A percentile compares a stretch with the other conserved stretches of the same genome.
These are phyloP conservation scores for Phrynocephalus forsythii DNA, from an alignment of 2,797 vertebrate species.

Conservation along the genomic window DNA sequence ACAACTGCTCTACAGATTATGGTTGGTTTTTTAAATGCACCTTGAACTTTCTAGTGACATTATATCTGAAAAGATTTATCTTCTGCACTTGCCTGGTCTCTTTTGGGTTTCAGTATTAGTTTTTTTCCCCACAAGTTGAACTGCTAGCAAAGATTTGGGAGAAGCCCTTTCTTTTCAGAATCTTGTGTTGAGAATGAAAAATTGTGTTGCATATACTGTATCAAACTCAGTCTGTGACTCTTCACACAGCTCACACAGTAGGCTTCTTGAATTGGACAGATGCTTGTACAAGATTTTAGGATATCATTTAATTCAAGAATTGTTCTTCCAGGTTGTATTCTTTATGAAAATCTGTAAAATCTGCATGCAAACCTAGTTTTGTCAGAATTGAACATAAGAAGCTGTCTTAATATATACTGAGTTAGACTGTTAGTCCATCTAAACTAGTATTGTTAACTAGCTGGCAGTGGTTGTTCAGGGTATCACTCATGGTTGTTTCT, in stretches of 20 bases:
- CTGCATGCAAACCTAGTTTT: background rate
- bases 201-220: background rate
- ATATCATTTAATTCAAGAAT: background rate
- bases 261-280: background rate
- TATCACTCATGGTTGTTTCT: too few species aligned
- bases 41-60: background rate
- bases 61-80: background rate
- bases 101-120: slow-evolving; percentile 12
- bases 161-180: background rate
- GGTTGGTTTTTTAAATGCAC: background rate
- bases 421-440: too few species aligned
- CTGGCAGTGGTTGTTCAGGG: too few species aligned
- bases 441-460: too few species aligned
- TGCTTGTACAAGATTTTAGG: background rate
- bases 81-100: background rate
- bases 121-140: background rate
- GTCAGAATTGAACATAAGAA: background rate
- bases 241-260: background rate
- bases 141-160: background rate
- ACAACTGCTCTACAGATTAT: background rate
- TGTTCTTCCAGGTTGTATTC: background rate
- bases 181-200: background rate
- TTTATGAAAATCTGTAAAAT: background rate
- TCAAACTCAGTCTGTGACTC: background rate
- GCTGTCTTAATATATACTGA: too few species aligned